Evolutionary conservation across 2,888 invertebrate genomes (phyloP), one percentile per base, ranked within the genome.

Genomic region (Macrophya alboannulata): DNA sequence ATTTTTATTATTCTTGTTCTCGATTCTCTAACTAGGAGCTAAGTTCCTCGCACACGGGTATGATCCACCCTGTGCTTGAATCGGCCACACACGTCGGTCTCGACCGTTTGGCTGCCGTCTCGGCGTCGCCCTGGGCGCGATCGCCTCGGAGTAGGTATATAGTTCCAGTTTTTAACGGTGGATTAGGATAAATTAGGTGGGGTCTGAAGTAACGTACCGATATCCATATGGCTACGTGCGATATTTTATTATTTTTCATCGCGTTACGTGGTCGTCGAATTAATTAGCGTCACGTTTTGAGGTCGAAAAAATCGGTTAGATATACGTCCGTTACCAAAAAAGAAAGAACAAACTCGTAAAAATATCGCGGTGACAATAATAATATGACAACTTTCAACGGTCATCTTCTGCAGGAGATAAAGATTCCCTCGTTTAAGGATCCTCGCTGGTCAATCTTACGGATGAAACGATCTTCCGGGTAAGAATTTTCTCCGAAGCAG

Each of bases 31-130:
- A 48, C 83, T 48, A 31, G 68, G 71, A 83, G 71, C 71, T n/a
- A 21, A 68, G 68, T 51, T 83, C 51, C 45, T 40, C n/a, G 68
- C 40, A 62, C 62, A 83, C 68, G 37, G 68, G 10, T 31, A 31
- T 31, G 89, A 89, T 89, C 88, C 88, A 88, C 85, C 86, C 86
- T 88, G 88, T 87, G 87, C 82, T 79, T 86, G 68, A 81, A 83
- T 77, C 84, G 89, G 87, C 89, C 90, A 89, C 90, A 90, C 90
- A 90, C 90, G 90, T 89, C 87, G 90, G 88, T 81, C 88, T 86
- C 87, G 31, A 37, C 83, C 68, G 71, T 83, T 83, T 83, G 59
- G 81, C 62, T 81, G 59, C 62, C 81, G 81, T 81, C 81, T 59
- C 59, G 62, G 81, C 62, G 81, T 43, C 81, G 81, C 81, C 81